Base-by-base conservation (phyloP, 2,888 invertebrate species). In the Mystacides longicornis region DNA sequence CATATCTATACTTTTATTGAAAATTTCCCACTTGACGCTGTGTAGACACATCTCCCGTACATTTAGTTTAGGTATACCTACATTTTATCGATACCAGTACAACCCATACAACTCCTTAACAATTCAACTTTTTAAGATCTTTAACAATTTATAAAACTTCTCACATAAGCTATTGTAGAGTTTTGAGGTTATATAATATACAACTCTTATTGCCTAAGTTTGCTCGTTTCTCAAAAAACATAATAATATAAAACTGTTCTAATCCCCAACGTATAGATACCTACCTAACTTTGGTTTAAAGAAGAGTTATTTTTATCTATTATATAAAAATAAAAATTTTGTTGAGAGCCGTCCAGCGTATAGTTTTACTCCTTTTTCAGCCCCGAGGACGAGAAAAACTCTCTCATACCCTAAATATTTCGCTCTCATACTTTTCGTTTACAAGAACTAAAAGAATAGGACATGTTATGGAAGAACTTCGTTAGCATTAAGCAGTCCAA, bases 191-290 rank as follows among this genome's bases (percentile, higher is more conserved):
- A 55, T 56, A 53, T 53, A 51, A 53, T 16, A 37, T 37, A 37
- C 52, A 55, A 52, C 57, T 60, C 49, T 60, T 60, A 58, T 55
- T 57, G 57, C 60, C 18, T 7, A 57, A 60, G 51, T 58, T 60
- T 27, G 37, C 51, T 51, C 56, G 55, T 60, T 58, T 53, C 51
- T 55, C 58, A 52, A 42, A 48, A 54, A 51, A 48, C 45, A 50
- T 37, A 7, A 37, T 16, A 37, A 37, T 14, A 37, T 37, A 18
- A 42, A 23, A 54, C 37, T 19, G n/a, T 54, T 23, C 23, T 22
- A 31, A 37, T n/a, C 16, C 37, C 16, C 37, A 37, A n/a, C 16
- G 37, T 37, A 14, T 3, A 14, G 37, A 5, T 37, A 7, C 37
- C 4, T 14, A 37, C 14, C 4, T n/a, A 37, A 37, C 14, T 16